Evolutionary conservation across 2,113 vertebrate species (phyloP), one percentile per base, ranked within the genome.

Genomic region (Nerophis ophidion): DNA sequence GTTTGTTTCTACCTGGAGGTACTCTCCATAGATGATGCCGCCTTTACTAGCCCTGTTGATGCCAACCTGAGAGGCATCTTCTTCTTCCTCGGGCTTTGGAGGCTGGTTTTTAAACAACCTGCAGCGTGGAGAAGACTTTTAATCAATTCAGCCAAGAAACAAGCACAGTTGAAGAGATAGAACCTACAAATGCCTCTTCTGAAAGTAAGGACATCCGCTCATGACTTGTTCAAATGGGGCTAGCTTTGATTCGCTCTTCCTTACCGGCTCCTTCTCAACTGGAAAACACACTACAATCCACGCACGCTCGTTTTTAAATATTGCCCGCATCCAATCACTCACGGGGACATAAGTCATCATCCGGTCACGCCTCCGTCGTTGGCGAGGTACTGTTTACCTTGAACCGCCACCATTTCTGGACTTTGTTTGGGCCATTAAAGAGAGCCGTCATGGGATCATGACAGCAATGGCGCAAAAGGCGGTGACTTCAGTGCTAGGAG

Each of bases 21-120:
- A 98, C 61, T 94, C 92, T 44, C 95, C 92, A 15, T 98, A 99
- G 66, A 92, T 76, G 48, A 97, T 89, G 5, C 93, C 92, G 70
- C 93, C 92, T 86, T 87, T 94, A 68, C 89, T 92, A 81, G 94
- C 93, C 77, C 89, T 95, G 75, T 97, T 97, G 57, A 88, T 74
- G 5, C 94, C 93, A 7, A 72, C 82, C 76, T 97, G 95, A 35
- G 93, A 88, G 40, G 78, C 81, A 46, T 94, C 92, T 0, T 89
- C 88, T 13, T 85, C 82, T 1, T 81, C 87, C 40, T 91, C 88
- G n/a, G 58, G 75, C 9, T 75, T 69, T n/a, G 89, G 81, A 67
- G 89, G 61, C 77, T 89, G 89, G 7, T 85, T 92, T 76, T 71
- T 87, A 73, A 92, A 91, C 74, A 91, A 81, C 80, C 89, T 90